Conservation (phyloP, 2,888 invertebrate species). For the Blastobasis adustella region DNA sequence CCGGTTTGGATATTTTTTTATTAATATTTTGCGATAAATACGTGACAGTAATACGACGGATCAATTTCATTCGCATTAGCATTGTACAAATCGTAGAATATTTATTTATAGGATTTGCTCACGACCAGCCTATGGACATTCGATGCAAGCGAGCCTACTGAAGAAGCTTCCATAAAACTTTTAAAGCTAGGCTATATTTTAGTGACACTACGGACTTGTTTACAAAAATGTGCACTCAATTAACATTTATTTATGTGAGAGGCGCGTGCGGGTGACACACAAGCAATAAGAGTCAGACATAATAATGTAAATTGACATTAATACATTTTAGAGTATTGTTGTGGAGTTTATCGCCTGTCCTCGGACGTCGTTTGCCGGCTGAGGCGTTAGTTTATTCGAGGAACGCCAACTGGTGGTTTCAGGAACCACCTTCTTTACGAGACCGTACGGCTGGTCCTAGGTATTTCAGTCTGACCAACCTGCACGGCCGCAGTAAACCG, state of each 20-base stretch:
- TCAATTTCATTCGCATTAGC: no score
- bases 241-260: neutral
- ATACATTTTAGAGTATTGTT: slow-evolving; percentile 1
- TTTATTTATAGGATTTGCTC: no score
- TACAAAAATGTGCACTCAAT: no score
- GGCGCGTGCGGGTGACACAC: neutral
- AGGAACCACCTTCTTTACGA: slow-evolving; percentile 60
- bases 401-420: slow-evolving; percentile 31
- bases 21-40: no score
- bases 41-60: no score
- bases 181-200: no score
- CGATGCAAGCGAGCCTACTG: no score
- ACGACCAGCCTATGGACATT: no score
- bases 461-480: slow-evolving; percentile 63
- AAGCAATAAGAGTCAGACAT: neutral
- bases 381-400: slow-evolving; percentile 30
- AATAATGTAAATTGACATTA: neutral
- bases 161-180: no score
- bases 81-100: no score
- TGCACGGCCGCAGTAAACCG: slow-evolving; percentile 62
- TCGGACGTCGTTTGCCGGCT: slow-evolving; percentile 21
- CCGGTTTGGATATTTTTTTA: no score
- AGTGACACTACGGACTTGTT: no score
- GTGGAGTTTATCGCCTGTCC: slow-evolving; percentile 22
- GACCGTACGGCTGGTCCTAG: slow-evolving; percentile 49